Conservation (phyloP, 2,113 vertebrate genomes). For the Prinia subflava region DNA sequence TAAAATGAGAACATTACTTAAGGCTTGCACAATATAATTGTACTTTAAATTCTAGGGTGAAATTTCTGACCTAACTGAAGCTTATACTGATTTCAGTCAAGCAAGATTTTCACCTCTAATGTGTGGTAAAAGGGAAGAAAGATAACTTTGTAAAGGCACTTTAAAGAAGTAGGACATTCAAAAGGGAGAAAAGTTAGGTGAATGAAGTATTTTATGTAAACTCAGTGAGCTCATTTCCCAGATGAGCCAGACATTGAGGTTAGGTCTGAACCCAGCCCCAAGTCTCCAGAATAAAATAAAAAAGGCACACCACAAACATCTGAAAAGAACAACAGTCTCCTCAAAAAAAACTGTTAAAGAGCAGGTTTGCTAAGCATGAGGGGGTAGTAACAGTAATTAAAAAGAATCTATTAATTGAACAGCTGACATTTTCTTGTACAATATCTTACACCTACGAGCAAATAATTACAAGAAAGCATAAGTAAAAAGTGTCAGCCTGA, state of each 20-base stretch:
- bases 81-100: neutral
- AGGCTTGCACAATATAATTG: neutral
- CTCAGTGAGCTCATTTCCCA: conserved; percentile 40
- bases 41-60: neutral
- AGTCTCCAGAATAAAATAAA: neutral
- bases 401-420: neutral
- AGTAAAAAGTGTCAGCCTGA: neutral
- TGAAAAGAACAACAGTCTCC: neutral
- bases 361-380: neutral
- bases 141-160: neutral
- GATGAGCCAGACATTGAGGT: neutral
- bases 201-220: conserved; percentile 23
- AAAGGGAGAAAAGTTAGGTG: conserved; percentile 7
- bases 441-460: neutral
- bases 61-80: conserved; percentile 3
- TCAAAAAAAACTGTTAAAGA: neutral
- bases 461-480: neutral
- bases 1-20: neutral
- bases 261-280: neutral
- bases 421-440: neutral
- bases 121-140: neutral
- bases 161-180: neutral
- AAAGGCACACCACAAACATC: neutral
- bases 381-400: neutral
- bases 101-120: neutral